These are phyloP conservation scores for Ophonus ardosiacus DNA, from an alignment of 2,888 invertebrate genomes.

Conservation along the genomic window DNA sequence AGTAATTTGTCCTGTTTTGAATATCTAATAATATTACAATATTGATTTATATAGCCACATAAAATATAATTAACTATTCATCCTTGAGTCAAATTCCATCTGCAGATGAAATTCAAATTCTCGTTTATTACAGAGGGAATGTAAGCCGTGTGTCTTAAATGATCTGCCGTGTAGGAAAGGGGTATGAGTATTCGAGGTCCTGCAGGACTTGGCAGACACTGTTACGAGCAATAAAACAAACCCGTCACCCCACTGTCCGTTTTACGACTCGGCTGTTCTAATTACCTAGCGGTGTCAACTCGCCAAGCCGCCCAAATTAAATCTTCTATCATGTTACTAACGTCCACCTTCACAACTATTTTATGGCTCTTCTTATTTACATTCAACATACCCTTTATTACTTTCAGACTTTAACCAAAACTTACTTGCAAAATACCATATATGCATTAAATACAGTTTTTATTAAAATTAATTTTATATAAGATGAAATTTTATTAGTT, in stretches of 20 bases:
- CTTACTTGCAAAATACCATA: no score
- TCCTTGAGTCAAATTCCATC: background rate
- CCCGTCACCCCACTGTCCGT: slow-evolving; percentile 52
- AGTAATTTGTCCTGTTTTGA: no score
- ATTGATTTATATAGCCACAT: background rate
- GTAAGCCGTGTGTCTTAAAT: background rate
- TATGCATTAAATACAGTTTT: no score
- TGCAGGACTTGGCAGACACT: slow-evolving; percentile 5
- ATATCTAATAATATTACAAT: no score
- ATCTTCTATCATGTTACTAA: slow-evolving; percentile 37
- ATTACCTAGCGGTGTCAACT: slow-evolving; percentile 53
- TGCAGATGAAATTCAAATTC: background rate
- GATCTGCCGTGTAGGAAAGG: background rate
- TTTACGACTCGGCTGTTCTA: slow-evolving; percentile 59
- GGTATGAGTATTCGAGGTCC: background rate
- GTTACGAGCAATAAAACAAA: slow-evolving; percentile 63
- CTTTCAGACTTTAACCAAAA: background rate
- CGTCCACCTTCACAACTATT: slow-evolving; percentile 13
- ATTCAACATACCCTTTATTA: background rate
- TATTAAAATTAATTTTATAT: no score
- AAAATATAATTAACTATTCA: background rate
- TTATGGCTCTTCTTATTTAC: slow-evolving; percentile 30
- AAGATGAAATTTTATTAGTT: no score
- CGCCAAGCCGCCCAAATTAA: slow-evolving; percentile 44
- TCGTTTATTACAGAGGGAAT: background rate